phyloP scores from a whole-genome alignment of 2,888 invertebrate species.

The Idaea dimidiata region DNA sequence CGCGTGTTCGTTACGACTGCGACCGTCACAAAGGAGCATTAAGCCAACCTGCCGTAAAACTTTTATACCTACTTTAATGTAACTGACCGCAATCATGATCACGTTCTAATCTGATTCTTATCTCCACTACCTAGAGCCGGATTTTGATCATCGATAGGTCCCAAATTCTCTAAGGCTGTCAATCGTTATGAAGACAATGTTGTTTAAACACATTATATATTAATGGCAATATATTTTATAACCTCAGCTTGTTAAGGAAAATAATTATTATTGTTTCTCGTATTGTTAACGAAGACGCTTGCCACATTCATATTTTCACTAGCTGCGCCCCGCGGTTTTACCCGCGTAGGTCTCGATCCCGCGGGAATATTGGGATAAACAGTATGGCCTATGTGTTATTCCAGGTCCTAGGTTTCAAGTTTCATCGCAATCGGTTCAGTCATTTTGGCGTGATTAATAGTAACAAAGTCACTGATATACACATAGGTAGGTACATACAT shows the following conservation, averaged over 20 bases:
- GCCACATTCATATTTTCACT: neutral
- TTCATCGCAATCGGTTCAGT: too few relatives aligned
- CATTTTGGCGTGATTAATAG: too few relatives aligned
- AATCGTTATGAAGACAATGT: conserved; percentile 9
- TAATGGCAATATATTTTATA: neutral
- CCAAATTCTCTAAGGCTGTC: conserved; percentile 3
- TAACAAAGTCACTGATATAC: too few relatives aligned
- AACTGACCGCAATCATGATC: conserved; percentile 26
- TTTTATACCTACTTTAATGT: conserved; percentile 45
- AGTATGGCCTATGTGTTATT: too few relatives aligned
- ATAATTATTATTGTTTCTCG: neutral
- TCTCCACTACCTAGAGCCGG: neutral
- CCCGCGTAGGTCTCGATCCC: too few relatives aligned
- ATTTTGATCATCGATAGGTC: conserved; percentile 3
- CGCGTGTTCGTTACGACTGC: conserved; percentile 37
- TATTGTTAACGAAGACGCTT: neutral
- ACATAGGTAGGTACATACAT: too few relatives aligned
- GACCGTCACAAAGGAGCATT: conserved; percentile 46
- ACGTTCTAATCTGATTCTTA: conserved; percentile 8
- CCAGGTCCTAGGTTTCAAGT: too few relatives aligned
- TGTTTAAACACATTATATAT: conserved; percentile 9
- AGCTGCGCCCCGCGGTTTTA: too few relatives aligned
- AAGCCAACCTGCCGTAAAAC: conserved; percentile 57
- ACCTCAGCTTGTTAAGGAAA: neutral
- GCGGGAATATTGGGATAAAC: too few relatives aligned